Conservation (phyloP, 1,140 invertebrate species). For the Heliothis subflexa region DNA sequence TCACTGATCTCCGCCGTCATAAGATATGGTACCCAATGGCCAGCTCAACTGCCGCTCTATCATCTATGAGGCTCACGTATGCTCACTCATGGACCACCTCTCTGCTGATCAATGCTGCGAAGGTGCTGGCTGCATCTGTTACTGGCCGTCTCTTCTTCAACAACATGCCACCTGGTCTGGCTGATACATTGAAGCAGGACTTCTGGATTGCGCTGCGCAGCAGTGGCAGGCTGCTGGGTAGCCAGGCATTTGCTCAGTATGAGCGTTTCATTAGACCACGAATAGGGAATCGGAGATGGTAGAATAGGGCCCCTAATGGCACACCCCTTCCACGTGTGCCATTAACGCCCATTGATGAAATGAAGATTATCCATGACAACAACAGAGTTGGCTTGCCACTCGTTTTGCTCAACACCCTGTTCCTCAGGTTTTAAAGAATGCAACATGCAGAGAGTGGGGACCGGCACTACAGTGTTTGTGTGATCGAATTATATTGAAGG, state of each 20-base stretch:
- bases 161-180: constrained; percentile 16
- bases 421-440: not conserved
- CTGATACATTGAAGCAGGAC: not conserved
- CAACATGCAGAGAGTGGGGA: not conserved
- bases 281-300: not conserved
- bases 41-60: constrained; percentile 92
- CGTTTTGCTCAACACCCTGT: not conserved
- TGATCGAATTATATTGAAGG: not conserved
- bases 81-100: constrained; percentile 86
- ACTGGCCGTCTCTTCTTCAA: not conserved
- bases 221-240: not conserved
- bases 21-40: constrained; percentile 91
- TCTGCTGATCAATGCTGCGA: constrained; percentile 73
- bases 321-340: not conserved
- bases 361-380: not conserved
- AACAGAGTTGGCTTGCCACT: constrained; percentile 1
- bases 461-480: not conserved
- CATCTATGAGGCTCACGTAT: constrained; percentile 90
- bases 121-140: constrained; percentile 60
- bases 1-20: constrained; percentile 88
- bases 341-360: not conserved
- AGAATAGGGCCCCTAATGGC: constrained; percentile 1
- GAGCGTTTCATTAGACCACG: not conserved
- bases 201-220: constrained; percentile 22
- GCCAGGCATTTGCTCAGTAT: not conserved